Evolutionary conservation across 23 tunicate species (phyloP), one percentile per base, ranked within the genome.

Genomic region (Ascidia mentula): DNA sequence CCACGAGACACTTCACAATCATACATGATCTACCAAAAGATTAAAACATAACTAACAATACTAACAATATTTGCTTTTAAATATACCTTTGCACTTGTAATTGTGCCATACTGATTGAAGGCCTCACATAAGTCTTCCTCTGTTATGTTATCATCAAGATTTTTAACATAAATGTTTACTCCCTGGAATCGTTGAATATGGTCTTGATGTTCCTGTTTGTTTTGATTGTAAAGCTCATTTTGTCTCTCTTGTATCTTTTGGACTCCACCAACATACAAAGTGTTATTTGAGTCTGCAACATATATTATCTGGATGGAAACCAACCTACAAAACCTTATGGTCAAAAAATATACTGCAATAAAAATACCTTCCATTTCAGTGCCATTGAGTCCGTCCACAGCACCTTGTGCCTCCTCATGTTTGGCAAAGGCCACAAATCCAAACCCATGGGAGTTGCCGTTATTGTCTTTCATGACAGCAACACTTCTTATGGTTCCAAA

Each of bases 101-200:
- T 96, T 33, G 96, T 86, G n/a, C 99, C 99, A 79, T 78, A 96
- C 22, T 77, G 77, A 28, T 88, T 38, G 42, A 96, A 96, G 22
- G 96, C 89, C 71, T 96, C 99, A 33, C 96, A 80, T 7, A 96
- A 77, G 17, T 79, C 78, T 42, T 96, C 99, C 76, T 96, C 99
- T 20, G 72, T 86, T 72, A 96, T 84, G 38, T 97, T 73, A 80
- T 96, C 99, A 72, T 96, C 99, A n/a, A 96, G 81, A 72, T 96
- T 96, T 74, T 96, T 96, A 36, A 96, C 99, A 84, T 96, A 96
- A 72, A 96, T 59, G 37, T 96, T 96, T 35, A 96, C 99, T 35
- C 99, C 99, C 74, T 90, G 92, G 71, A 87, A 90, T 22, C 90
- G 72, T 81, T 96, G 92, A 46, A 83, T 90, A 18, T 90, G 99